Evolutionary conservation across 2,797 vertebrate species (phyloP), one percentile per base, ranked within the genome.

Genomic region (Podarcis siculus): DNA sequence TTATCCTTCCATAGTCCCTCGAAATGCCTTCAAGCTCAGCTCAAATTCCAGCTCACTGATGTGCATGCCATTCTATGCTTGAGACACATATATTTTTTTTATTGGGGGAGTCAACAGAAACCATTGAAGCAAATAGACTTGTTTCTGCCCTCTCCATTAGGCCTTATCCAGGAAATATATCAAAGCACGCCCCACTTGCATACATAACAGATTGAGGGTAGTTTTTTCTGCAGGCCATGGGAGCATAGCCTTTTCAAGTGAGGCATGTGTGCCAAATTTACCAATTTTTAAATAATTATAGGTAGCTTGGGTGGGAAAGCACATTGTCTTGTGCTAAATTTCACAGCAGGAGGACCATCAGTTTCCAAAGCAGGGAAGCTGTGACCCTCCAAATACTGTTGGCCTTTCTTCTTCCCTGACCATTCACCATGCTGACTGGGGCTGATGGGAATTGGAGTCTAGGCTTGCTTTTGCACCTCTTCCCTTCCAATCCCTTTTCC

Each of bases 11-110:
- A n/a, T 49, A 90, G 81, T 73, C 55, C 49, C 66, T 73, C 80
- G 79, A 72, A 86, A 89, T 79, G 85, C 84, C 82, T 90, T 75
- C 55, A 37, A 79, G 66, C 82, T 83, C 55, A 86, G 67, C 25
- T 30, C 80, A 79, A 66, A 83, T 86, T 86, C n/a, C 55, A 79
- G 25, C 3, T 66, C 39, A 25, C 27, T 67, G 81, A 89, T 49
- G 55, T 39, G 66, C 27, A 27, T 87, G 55, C 27, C 12, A 75
- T 39, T 67, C 25, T 55, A 61, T 17, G 27, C 66, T 86, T 49
- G 39, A 83, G 30, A 55, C 80, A 66, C 19, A 76, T 12, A 64
- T 69, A 27, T 64, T 71, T 13, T 55, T 55, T 55, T 79, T 75
- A 37, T 17, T 37, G 42, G 39, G n/a, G 64, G n/a, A 35, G 66